Base-by-base conservation (phyloP, 2,113 vertebrate genomes). In the Nothoprocta pentlandii region DNA sequence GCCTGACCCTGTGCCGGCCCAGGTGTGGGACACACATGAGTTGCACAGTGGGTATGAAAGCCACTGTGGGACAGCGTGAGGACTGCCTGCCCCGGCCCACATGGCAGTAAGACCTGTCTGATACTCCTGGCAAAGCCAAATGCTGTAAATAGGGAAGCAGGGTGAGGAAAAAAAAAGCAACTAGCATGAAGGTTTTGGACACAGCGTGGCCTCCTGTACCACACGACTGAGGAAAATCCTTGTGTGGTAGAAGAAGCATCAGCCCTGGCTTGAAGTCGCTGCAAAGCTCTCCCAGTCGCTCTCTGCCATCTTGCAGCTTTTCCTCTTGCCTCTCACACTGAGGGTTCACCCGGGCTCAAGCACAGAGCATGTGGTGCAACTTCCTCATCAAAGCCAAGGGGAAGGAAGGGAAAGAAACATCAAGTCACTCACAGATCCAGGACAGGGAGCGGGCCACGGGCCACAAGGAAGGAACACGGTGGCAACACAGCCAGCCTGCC, bases 221-320 rank as follows among this genome's bases (percentile, higher is more conserved):
- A 26, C 36, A 44, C 46, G 81, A 20, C 26, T 53, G 22, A 67
- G 62, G 23, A 42, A 15, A 61, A 16, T 9, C 46, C 17, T 2
- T 2, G n/a, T 2, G 46, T 3, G 23, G 56, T 0, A 5, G 73
- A 54, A 2, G 3, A 8, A 32, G n/a, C n/a, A 36, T 71, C 59
- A 44, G 30, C 16, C 46, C 51, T 3, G 6, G 28, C 75, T 32
- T 0, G 2, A 28, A 63, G 42, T 47, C 0, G 0, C 66, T 1
- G 16, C 10, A 16, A 28, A 62, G 58, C 74, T 53, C 36, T 63
- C 42, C 58, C 56, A 28, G 26, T 8, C 16, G 0, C 10, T n/a
- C 12, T 0, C 51, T 4, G 3, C 0, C 3, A 3, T 21, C 47
- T 25, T n/a, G 39, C 34, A 56, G 75, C 62, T 75, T 32, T 41